phyloP scores from a whole-genome alignment of 2,888 invertebrate genomes.

The Lithophane semibrunnea region DNA sequence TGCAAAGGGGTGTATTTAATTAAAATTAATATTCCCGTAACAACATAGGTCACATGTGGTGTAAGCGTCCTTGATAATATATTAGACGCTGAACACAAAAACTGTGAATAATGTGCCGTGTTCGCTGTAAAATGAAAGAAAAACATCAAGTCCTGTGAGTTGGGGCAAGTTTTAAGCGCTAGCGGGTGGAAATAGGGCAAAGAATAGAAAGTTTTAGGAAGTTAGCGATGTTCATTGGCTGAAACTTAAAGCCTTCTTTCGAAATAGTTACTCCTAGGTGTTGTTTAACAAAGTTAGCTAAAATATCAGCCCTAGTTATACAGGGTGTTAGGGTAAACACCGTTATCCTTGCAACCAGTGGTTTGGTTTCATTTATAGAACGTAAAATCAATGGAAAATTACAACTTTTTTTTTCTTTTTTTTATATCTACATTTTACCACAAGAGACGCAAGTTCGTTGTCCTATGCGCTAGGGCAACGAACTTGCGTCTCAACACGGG shows the following conservation, averaged over 20 bases:
- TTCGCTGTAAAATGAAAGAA: conserved; percentile 57
- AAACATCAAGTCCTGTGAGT: conserved; percentile 41
- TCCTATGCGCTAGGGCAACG: too few relatives aligned
- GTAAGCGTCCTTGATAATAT: conserved; percentile 39
- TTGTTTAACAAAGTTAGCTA: neutral
- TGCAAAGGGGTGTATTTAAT: too few relatives aligned
- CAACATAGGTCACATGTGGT: conserved; percentile 22
- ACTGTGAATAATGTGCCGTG: conserved; percentile 54
- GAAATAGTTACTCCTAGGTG: neutral
- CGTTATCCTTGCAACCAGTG: too few relatives aligned
- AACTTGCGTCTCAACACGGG: too few relatives aligned
- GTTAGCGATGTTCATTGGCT: neutral
- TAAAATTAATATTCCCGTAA: conserved; percentile 13
- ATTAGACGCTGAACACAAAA: conserved; percentile 48
- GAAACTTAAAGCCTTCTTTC: neutral
- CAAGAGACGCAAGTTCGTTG: too few relatives aligned
- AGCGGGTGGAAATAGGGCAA: neutral
- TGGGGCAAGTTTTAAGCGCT: conserved; percentile 13
- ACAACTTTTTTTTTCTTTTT: too few relatives aligned
- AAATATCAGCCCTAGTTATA: neutral
- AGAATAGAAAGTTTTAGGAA: neutral
- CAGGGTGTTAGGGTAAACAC: too few relatives aligned
- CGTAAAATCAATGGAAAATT: too few relatives aligned
- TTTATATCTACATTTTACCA: too few relatives aligned
- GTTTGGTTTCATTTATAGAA: too few relatives aligned